Percentiles rank a stretch among this genome's conserved stretches.
Evolutionary conservation across 1,140 invertebrate genomes (phyloP).

Genomic region (Aporrectodea caliginosa): DNA sequence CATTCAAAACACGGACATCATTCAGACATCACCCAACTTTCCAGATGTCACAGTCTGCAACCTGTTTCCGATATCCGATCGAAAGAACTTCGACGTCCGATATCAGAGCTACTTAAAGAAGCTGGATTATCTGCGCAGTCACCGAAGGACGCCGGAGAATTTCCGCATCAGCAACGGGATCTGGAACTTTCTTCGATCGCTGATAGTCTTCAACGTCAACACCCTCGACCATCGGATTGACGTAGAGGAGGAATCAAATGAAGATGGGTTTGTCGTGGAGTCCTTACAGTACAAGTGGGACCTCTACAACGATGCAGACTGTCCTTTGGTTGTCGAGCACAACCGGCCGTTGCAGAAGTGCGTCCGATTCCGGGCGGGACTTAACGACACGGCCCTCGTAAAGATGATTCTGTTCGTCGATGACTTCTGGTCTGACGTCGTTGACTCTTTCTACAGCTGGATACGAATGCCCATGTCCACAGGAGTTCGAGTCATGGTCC

Average conservation of each 20-base stretch:
- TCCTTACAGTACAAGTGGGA: not conserved
- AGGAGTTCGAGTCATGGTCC: not conserved
- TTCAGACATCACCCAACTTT: not conserved
- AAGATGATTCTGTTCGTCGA: not conserved
- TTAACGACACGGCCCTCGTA: not conserved
- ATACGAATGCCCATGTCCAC: not conserved
- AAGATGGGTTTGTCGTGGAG: not conserved
- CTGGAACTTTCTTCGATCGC: not conserved
- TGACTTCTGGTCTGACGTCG: not conserved
- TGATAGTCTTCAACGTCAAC: not conserved
- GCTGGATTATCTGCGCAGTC: not conserved
- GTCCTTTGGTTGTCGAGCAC: not conserved
- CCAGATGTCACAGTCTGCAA: not conserved
- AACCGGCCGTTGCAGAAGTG: not conserved
- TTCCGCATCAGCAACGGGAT: not conserved
- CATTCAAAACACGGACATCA: not conserved
- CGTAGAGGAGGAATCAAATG: not conserved
- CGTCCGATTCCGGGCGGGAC: not conserved
- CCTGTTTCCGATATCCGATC: not conserved
- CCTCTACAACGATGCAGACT: not conserved
- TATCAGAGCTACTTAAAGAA: not conserved
- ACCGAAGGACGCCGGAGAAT: not conserved
- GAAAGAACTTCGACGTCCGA: not conserved
- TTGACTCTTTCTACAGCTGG: not conserved
- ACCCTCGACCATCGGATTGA: not conserved